Evolutionary conservation across 1,140 invertebrate species (phyloP).

Genomic region (Drosophila tani): DNA sequence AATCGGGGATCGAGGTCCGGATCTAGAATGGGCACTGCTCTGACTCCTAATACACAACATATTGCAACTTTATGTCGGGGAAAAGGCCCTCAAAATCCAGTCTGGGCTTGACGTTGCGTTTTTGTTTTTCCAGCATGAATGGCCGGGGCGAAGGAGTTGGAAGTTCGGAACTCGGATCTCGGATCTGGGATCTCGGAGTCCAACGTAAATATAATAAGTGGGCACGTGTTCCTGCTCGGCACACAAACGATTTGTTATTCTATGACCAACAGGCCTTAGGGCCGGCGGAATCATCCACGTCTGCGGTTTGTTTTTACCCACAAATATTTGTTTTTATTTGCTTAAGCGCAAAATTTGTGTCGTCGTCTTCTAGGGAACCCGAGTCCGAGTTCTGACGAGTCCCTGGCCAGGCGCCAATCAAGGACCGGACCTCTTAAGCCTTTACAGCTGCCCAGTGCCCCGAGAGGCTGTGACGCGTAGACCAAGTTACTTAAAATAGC

Average conservation of each 20-base stretch:
- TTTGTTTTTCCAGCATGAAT: conserved; percentile 60
- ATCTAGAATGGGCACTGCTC: conserved; percentile 25
- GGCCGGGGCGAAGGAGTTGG: conserved; percentile 12
- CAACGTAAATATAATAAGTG: conserved; percentile 72
- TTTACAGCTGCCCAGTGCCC: conserved; percentile 62
- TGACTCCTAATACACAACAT: conserved; percentile 72
- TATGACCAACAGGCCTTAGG: conserved; percentile 61
- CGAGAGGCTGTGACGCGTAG: conserved; percentile 4
- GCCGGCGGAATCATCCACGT: conserved; percentile 19
- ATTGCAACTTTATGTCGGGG: conserved; percentile 75
- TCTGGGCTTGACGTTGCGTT: conserved; percentile 25
- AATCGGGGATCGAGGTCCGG: conserved; percentile 4
- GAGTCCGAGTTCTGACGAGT: not conserved
- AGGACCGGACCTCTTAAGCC: conserved; percentile 53
- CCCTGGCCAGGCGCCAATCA: conserved; percentile 54
- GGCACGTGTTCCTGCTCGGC: conserved; percentile 68
- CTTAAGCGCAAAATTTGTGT: conserved; percentile 62
- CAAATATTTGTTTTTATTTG: conserved; percentile 77
- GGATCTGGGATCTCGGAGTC: conserved; percentile 4
- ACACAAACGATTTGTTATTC: conserved; percentile 72
- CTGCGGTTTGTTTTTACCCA: conserved; percentile 70
- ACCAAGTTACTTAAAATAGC: conserved; percentile 25
- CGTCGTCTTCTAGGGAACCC: conserved; percentile 49
- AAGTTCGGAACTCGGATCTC: conserved; percentile 15
- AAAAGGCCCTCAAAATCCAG: conserved; percentile 37